Evolutionary conservation across 2,797 vertebrate genomes (phyloP).

Genomic region (Fringilla coelebs): DNA sequence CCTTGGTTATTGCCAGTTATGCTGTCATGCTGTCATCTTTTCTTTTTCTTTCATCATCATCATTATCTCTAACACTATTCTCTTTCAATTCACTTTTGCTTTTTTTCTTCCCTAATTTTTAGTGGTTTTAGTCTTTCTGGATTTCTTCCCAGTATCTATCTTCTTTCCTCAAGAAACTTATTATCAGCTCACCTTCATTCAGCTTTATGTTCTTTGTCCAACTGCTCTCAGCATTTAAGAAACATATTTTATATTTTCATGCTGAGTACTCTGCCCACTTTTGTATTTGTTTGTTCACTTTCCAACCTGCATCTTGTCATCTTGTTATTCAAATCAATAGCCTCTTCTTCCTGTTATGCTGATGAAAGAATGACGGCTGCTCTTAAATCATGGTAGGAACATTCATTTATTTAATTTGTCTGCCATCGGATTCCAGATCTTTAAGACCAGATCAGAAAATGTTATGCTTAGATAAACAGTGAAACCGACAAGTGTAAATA

Average conservation of each 20-base stretch:
- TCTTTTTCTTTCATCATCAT: neutral
- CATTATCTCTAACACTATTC: neutral
- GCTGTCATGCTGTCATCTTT: neutral
- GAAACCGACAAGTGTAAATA: neutral
- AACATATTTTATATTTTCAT: neutral
- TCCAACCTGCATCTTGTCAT: neutral
- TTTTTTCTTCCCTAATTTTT: neutral
- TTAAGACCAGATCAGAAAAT: neutral
- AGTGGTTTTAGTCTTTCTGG: neutral
- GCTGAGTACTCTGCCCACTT: neutral
- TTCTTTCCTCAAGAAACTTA: neutral
- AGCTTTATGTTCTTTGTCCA: neutral
- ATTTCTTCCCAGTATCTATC: neutral
- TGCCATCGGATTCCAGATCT: neutral
- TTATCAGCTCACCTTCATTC: neutral
- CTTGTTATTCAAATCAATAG: neutral
- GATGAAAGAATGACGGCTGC: neutral
- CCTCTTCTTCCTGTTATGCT: neutral
- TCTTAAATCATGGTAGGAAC: neutral
- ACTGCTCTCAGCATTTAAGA: neutral
- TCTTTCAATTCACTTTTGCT: neutral
- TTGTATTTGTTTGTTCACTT: neutral
- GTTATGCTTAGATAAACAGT: neutral
- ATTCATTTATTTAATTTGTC: neutral
- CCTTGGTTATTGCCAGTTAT: neutral